Percentiles rank a stretch among this genome's conserved stretches.
Evolutionary conservation across 1,140 invertebrate genomes (phyloP).

Genomic region (Conus ventricosus): DNA sequence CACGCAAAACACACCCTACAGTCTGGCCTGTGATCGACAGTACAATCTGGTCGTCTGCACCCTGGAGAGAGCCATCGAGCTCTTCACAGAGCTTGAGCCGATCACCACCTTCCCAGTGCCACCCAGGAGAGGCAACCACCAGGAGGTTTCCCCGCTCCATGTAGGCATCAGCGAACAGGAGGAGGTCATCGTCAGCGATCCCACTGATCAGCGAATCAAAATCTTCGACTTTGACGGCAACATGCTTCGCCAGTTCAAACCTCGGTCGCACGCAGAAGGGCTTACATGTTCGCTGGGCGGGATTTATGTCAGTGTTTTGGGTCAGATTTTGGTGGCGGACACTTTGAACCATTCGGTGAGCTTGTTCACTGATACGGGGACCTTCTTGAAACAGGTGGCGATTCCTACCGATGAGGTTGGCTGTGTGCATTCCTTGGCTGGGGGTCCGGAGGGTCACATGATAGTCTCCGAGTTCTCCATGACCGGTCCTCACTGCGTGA

Average conservation of each 20-base stretch:
- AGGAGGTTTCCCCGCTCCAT: conserved; percentile 42
- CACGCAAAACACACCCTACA: conserved; percentile 24
- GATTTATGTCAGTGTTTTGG: conserved; percentile 57
- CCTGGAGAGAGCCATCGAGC: neutral
- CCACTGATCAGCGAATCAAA: conserved; percentile 54
- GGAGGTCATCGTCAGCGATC: conserved; percentile 65
- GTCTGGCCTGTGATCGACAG: conserved; percentile 24
- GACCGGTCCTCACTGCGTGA: conserved; percentile 65
- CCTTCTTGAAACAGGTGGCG: conserved; percentile 58
- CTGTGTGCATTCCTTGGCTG: conserved; percentile 60
- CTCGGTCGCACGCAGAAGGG: conserved; percentile 49
- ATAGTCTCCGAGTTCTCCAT: conserved; percentile 64
- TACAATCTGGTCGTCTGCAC: conserved; percentile 28
- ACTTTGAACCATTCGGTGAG: conserved; percentile 68
- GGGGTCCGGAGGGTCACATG: conserved; percentile 70
- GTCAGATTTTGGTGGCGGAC: conserved; percentile 63
- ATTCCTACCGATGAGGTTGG: conserved; percentile 64
- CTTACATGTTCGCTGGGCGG: conserved; percentile 58
- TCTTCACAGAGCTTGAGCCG: neutral
- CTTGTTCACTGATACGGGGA: conserved; percentile 60
- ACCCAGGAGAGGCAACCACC: neutral
- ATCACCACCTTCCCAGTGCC: conserved; percentile 6
- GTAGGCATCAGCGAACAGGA: conserved; percentile 62
- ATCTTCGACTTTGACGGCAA: conserved; percentile 59
- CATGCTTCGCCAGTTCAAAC: conserved; percentile 60